These are phyloP conservation scores for Clarias macrocephalus DNA, from an alignment of 2,113 vertebrate species.

Conservation along the genomic window DNA sequence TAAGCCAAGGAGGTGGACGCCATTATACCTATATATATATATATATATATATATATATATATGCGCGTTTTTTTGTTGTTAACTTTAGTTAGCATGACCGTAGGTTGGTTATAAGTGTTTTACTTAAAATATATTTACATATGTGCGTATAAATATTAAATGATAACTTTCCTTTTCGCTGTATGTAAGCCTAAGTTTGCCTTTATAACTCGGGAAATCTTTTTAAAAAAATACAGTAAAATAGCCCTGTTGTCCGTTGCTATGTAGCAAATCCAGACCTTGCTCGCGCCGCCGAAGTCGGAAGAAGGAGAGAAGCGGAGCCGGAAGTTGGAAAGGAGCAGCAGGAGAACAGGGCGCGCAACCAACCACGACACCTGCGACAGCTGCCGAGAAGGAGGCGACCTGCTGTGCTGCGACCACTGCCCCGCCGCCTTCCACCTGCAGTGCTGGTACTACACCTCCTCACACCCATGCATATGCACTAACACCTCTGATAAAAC, in stretches of 20 bases:
- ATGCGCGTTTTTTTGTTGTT: too few species aligned
- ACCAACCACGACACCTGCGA: slow-evolving; percentile 89
- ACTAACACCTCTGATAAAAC: neutral
- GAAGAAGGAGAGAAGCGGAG: slow-evolving; percentile 82
- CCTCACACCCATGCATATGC: neutral
- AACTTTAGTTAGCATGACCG: neutral
- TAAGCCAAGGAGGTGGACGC: slow-evolving; percentile 39
- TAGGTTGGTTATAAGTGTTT: neutral
- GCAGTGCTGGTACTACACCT: slow-evolving; percentile 81
- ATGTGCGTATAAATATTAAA: neutral
- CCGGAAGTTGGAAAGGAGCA: slow-evolving; percentile 80
- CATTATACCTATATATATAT: slow-evolving; percentile 21
- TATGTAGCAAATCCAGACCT: slow-evolving; percentile 85
- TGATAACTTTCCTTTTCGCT: too few species aligned
- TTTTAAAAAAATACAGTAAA: neutral
- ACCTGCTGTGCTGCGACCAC: slow-evolving; percentile 86
- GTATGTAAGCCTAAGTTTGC: too few species aligned
- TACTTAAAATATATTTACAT: neutral
- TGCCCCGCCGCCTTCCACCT: slow-evolving; percentile 88
- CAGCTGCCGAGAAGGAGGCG: slow-evolving; percentile 89
- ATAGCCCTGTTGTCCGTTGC: neutral
- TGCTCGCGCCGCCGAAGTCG: slow-evolving; percentile 84
- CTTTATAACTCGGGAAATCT: neutral
- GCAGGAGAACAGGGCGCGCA: slow-evolving; percentile 80
- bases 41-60: neutral